Evolutionary conservation across 2,888 invertebrate species (phyloP).

Genomic region (Troides aeacus): DNA sequence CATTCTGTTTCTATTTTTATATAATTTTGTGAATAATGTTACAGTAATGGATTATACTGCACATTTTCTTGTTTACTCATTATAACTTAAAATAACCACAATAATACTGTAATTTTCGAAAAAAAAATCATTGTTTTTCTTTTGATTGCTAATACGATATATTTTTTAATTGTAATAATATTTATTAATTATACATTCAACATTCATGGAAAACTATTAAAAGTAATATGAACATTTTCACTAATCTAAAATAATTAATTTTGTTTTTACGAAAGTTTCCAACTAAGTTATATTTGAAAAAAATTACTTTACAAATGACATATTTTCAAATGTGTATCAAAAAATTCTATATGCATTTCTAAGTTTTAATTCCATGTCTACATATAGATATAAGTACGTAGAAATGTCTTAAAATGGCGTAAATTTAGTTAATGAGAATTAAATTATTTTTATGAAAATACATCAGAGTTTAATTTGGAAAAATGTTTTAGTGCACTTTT

Average conservation of each 20-base stretch:
- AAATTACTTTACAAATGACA: neutral
- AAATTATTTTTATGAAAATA: conserved; percentile 28
- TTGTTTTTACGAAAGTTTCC: neutral
- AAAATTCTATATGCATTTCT: conserved; percentile 14
- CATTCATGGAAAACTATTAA: too few relatives aligned
- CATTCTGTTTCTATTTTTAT: conserved; percentile 17
- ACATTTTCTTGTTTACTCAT: neutral
- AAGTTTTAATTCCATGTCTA: conserved; percentile 44
- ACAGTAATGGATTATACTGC: neutral
- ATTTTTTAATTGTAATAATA: too few relatives aligned
- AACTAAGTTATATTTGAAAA: neutral
- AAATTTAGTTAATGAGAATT: conserved; percentile 38
- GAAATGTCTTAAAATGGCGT: conserved; percentile 31
- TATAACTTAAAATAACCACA: neutral
- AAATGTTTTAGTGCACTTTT: neutral
- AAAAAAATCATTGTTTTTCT: too few relatives aligned
- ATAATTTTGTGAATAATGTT: neutral
- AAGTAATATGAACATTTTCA: too few relatives aligned
- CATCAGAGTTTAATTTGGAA: neutral
- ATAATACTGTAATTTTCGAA: neutral
- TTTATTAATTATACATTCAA: too few relatives aligned
- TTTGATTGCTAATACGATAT: too few relatives aligned
- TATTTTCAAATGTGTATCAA: neutral
- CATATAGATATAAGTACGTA: conserved; percentile 37
- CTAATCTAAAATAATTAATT: too few relatives aligned